phyloP scores from a whole-genome alignment of 1,140 invertebrate genomes.

The Saccostrea cuccullata region DNA sequence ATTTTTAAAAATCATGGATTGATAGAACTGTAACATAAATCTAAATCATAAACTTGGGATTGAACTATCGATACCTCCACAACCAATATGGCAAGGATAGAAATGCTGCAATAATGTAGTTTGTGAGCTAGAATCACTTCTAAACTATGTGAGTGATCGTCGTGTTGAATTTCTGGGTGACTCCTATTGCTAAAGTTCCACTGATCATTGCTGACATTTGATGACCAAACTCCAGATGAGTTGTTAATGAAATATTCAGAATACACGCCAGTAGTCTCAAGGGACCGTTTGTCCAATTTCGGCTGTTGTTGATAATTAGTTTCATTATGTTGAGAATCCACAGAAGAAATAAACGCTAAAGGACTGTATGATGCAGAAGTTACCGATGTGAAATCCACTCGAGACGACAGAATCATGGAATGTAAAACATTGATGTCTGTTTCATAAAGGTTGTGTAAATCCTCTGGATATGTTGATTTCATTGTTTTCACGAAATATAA shows the following conservation, averaged over 20 bases:
- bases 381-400: not conserved
- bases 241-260: not conserved
- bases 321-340: not conserved
- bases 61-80: not conserved
- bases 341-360: not conserved
- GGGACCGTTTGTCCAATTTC: not conserved
- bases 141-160: slow-evolving; percentile 11
- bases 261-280: not conserved
- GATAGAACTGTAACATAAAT: too few species aligned
- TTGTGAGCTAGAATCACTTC: slow-evolving; percentile 47
- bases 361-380: not conserved
- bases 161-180: not conserved
- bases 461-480: slow-evolving; percentile 14
- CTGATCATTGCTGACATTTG: not conserved
- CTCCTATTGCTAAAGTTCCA: slow-evolving; percentile 4
- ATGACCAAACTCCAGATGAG: not conserved
- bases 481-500: slow-evolving; percentile 3
- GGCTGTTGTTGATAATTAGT: not conserved
- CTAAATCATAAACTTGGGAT: not conserved
- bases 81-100: slow-evolving; percentile 5
- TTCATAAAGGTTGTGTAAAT: slow-evolving; percentile 1
- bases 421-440: slow-evolving; percentile 8
- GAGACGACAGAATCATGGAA: not conserved
- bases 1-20: too few species aligned
- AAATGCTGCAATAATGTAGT: slow-evolving; percentile 33